Base-by-base conservation (phyloP, 2,888 invertebrate genomes). In the Itoplectis maculator region DNA sequence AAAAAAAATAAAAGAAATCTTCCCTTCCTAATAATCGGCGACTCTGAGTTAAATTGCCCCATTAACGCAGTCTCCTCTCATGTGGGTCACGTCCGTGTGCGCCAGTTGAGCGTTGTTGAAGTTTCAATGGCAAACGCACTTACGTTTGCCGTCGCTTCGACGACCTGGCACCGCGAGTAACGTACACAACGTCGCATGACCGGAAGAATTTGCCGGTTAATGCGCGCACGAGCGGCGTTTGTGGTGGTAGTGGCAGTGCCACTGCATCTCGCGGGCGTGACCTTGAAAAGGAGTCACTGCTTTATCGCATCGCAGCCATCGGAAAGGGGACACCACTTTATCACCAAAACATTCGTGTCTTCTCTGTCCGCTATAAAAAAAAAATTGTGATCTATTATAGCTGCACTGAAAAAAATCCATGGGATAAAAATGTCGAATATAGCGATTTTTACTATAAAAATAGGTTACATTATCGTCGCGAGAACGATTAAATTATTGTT, bases 141-240 rank as follows among this genome's bases (percentile, higher is more conserved):
- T 47, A 65, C 54, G 15, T 63, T n/a, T 29, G 29, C 51, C 49
- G 45, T 51, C 51, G 63, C 49, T 49, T n/a, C 37, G 61, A n/a
- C 73, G 35, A 79, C 29, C 73, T 74, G 59, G 45, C 37, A 20
- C 15, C 40, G 35, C 51, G n/a, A 15, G 51, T n/a, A 74, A 73
- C 42, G 40, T 59, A 47, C 56, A 69, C 59, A 70, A 65, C 66
- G n/a, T 78, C 59, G 72, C 77, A 83, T 74, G 78, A 79, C 82
- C 82, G 74, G 78, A 82, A 79, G 82, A 82, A 79, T 74, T 79
- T 18, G 78, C 56, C 70, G 75, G 56, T 81, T 56, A 70, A n/a
- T 77, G 79, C 70, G 69, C 61, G 54, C 81, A 70, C 74, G 81
- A 83, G 69, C 63, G 61, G 45, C 15, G 56, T 42, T 40, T 7